These are phyloP conservation scores for Hepsetus odoe DNA, from an alignment of 2,113 vertebrate genomes.

Conservation along the genomic window DNA sequence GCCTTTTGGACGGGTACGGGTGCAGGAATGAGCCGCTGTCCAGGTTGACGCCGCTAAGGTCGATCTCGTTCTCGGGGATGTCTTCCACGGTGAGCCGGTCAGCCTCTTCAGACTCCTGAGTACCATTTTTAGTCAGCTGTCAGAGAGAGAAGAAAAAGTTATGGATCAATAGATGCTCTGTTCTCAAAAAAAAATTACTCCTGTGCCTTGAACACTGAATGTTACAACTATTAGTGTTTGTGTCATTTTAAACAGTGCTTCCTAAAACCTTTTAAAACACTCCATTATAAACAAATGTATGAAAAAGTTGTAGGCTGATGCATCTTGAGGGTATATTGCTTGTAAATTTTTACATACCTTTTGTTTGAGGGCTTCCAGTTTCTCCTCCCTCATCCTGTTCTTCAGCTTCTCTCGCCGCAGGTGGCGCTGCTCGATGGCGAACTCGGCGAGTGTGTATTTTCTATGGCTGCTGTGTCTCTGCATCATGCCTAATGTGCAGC, in stretches of 20 bases:
- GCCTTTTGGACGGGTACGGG: constrained; percentile 85
- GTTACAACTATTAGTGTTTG: neutral
- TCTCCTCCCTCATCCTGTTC: constrained; percentile 87
- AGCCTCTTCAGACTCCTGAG: constrained; percentile 82
- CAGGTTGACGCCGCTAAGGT: constrained; percentile 75
- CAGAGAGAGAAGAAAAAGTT: neutral
- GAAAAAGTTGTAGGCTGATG: neutral
- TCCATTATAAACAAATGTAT: no score
- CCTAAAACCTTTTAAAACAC: neutral
- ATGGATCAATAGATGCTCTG: neutral
- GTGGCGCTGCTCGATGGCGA: constrained; percentile 82
- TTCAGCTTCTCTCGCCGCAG: constrained; percentile 83
- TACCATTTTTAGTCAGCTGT: constrained; percentile 86
- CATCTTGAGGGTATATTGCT: neutral
- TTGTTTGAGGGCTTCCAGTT: constrained; percentile 81
- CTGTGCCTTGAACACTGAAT: neutral
- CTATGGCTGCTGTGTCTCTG: constrained; percentile 80
- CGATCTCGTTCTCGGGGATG: constrained; percentile 83
- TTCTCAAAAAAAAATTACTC: neutral
- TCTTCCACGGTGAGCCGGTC: constrained; percentile 86
- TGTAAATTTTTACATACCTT: constrained; percentile 75
- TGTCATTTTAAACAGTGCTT: neutral
- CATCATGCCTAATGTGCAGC: constrained; percentile 95
- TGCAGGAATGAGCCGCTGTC: constrained; percentile 88
- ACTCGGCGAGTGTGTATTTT: constrained; percentile 87